Base-by-base conservation (phyloP, 2,113 vertebrate species). In the Laticauda laticaudata region DNA sequence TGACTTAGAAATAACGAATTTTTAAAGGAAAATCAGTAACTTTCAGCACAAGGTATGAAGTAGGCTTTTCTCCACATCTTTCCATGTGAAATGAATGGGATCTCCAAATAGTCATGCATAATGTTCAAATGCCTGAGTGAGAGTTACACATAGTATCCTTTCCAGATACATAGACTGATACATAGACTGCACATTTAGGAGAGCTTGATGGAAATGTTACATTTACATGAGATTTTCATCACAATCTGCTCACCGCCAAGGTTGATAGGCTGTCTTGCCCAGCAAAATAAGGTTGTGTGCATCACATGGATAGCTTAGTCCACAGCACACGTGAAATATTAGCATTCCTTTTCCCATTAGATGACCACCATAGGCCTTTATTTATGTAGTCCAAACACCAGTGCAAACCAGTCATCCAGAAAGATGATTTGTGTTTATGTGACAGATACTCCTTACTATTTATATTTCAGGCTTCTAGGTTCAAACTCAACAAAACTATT, bases 1-100 rank as follows among this genome's bases (percentile, higher is more conserved):
- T 94, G 89, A 88, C 92, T 88, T 75, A 48, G 45, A 85, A 89
- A 34, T 86, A 2, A 39, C n/a, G 59, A 2, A 3, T 21, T 96
- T 96, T 93, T 0, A 11, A n/a, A 53, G 26, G 91, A 89, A 95
- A 89, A 45, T 15, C 39, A 15, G 24, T 57, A 45, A n/a, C 88
- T 89, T 8, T 75, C 15, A 85, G 24, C 59, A 53, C 20, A 53
- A 57, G 29, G 43, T 53, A 11, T 2, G 0, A 5, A 8, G 51
- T 55, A 5, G 6, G 29, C 5, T 56, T 61, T 29, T 64, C 69
- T 90, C 54, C 24, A 48, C 7, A 55, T 51, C 7, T 81, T 81
- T 89, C 43, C 7, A 21, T 20, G 29, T 86, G 43, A 59, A 86
- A 61, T 57, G 51, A 92, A 81, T 48, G 61, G 87, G 11, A 29